phyloP scores from a whole-genome alignment of 2,888 invertebrate species.

The Eupithecia dodoneata region DNA sequence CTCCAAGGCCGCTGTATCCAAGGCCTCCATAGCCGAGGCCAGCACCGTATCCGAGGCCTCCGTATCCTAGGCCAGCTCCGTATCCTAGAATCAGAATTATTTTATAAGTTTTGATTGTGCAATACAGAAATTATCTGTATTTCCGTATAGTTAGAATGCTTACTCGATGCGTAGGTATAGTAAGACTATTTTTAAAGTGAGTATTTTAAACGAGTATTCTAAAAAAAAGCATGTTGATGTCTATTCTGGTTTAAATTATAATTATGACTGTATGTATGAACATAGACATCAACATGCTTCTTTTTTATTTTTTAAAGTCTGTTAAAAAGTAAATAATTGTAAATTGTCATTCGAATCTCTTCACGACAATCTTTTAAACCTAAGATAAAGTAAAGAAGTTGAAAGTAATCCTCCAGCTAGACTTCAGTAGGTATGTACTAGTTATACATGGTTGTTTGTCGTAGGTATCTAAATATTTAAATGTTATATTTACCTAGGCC shows the following conservation, averaged over 20 bases:
- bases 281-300: no score
- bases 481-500: background rate
- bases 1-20: conserved; percentile 5
- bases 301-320: no score
- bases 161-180: no score
- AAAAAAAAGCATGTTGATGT: no score
- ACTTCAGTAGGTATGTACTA: background rate
- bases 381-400: background rate
- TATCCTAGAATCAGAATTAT: background rate
- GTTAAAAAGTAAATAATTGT: background rate
- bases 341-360: background rate
- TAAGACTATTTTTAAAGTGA: no score
- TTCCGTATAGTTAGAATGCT: no score
- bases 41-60: conserved; percentile 1
- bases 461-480: background rate
- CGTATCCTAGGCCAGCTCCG: conserved; percentile 2
- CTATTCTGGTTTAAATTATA: no score
- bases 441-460: background rate
- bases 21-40: conserved; percentile 7
- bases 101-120: no score
- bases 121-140: no score
- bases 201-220: no score
- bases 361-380: background rate
- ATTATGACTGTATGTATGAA: no score
- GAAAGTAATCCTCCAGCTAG: background rate